These are phyloP conservation scores for Dicentrarchus labrax DNA, from an alignment of 2,113 vertebrate species.

Conservation along the genomic window DNA sequence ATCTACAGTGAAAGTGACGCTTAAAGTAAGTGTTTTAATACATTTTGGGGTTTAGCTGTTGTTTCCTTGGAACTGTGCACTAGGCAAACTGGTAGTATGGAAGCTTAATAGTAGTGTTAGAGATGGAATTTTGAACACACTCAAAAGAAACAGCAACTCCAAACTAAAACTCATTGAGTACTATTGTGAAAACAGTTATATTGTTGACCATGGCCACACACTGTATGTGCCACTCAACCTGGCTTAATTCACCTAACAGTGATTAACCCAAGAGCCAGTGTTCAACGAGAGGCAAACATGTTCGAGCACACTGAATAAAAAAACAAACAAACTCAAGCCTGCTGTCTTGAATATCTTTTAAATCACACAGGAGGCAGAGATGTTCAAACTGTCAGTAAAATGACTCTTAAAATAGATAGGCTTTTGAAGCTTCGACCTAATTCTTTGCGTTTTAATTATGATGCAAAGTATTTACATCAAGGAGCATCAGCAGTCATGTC, in stretches of 20 bases:
- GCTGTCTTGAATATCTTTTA: slow-evolving; percentile 7
- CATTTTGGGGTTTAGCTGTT: neutral
- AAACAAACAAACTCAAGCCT: neutral
- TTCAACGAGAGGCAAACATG: slow-evolving; percentile 3
- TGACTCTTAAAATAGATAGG: slow-evolving; percentile 33
- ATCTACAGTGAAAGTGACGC: neutral
- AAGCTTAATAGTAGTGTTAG: slow-evolving; percentile 1
- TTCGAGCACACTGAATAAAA: slow-evolving; percentile 18
- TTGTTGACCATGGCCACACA: slow-evolving; percentile 1
- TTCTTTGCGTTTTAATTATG: slow-evolving; percentile 48
- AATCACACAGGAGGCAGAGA: slow-evolving; percentile 25
- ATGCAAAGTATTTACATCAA: slow-evolving; percentile 49
- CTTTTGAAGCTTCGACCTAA: slow-evolving; percentile 54
- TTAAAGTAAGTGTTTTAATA: neutral
- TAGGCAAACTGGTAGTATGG: neutral
- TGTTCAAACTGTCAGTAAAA: slow-evolving; percentile 37
- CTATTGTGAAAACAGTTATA: neutral
- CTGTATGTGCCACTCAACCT: slow-evolving; percentile 10
- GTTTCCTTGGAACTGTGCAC: neutral
- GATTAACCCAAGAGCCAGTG: slow-evolving; percentile 9
- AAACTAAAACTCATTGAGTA: neutral
- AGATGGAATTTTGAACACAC: neutral
- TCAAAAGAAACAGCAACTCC: neutral
- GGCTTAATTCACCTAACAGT: neutral
- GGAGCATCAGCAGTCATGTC: slow-evolving; percentile 43